Evolutionary conservation across 2,888 invertebrate species (phyloP).

Genomic region (Tetragonula carbonaria): DNA sequence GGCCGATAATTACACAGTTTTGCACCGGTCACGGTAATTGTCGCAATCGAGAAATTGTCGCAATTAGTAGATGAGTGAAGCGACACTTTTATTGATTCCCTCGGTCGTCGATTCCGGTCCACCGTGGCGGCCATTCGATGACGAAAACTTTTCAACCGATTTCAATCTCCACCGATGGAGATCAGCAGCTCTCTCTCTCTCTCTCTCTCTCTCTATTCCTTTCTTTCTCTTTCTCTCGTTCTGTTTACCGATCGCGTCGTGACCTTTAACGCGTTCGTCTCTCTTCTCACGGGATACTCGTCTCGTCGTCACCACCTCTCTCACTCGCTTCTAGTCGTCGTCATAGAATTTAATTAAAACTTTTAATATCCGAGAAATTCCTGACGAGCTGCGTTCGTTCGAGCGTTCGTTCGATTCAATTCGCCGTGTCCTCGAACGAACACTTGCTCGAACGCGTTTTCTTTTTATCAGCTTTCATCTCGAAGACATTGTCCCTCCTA

Average conservation of each 20-base stretch:
- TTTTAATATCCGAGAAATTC: slow-evolving; percentile 29
- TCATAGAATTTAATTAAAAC: slow-evolving; percentile 29
- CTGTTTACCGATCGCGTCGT: slow-evolving; percentile 19
- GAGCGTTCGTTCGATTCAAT: not conserved
- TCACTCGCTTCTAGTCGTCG: not conserved
- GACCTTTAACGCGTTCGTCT: not conserved
- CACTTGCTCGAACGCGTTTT: not conserved
- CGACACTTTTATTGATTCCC: slow-evolving; percentile 63
- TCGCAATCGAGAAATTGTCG: slow-evolving; percentile 62
- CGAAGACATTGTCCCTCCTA: not conserved
- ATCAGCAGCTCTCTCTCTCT: not conserved
- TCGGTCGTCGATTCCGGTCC: not conserved
- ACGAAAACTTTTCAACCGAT: slow-evolving; percentile 25
- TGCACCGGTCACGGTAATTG: slow-evolving; percentile 57
- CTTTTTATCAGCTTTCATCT: not conserved
- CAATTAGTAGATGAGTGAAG: slow-evolving; percentile 58
- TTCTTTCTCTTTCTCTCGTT: not conserved
- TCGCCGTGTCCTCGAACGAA: not conserved
- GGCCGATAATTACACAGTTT: slow-evolving; percentile 67
- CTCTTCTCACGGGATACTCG: not conserved
- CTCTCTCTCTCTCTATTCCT: not conserved
- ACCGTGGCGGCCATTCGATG: not conserved
- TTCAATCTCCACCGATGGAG: not conserved
- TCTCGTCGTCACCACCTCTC: not conserved
- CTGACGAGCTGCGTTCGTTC: not conserved